Conservation (phyloP, 1,140 invertebrate species). For the Latrodectus geometricus region DNA sequence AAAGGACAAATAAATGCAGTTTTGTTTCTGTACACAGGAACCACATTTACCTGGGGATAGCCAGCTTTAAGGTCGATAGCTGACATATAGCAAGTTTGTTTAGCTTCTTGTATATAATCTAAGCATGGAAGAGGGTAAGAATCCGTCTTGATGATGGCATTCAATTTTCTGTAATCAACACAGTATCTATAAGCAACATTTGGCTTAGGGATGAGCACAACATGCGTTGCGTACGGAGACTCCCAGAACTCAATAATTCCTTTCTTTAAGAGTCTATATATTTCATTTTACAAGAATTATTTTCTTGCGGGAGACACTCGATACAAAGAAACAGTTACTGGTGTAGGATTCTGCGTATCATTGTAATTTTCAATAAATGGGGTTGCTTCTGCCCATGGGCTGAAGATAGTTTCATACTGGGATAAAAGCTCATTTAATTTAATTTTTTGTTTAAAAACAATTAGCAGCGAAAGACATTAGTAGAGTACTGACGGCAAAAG, state of each 20-base stretch:
- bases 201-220: not conserved
- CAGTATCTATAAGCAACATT: no score
- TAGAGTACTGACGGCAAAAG: no score
- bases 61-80: conserved; percentile 18
- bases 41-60: conserved; percentile 61
- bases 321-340: not conserved
- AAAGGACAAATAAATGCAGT: no score
- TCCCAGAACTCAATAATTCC: no score
- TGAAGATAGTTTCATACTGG: no score
- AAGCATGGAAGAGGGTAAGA: conserved; percentile 12
- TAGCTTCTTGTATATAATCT: conserved; percentile 1
- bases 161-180: no score
- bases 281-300: not conserved
- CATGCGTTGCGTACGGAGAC: no score
- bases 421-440: no score
- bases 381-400: conserved; percentile 16
- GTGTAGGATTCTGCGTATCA: not conserved
- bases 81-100: not conserved
- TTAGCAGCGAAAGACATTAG: no score
- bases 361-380: conserved; percentile 5
- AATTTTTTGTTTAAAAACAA: no score
- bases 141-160: no score
- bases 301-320: conserved; percentile 1
- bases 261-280: not conserved
- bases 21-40: no score